phyloP scores from a whole-genome alignment of 2,888 invertebrate genomes.

The Perdita meconis region DNA sequence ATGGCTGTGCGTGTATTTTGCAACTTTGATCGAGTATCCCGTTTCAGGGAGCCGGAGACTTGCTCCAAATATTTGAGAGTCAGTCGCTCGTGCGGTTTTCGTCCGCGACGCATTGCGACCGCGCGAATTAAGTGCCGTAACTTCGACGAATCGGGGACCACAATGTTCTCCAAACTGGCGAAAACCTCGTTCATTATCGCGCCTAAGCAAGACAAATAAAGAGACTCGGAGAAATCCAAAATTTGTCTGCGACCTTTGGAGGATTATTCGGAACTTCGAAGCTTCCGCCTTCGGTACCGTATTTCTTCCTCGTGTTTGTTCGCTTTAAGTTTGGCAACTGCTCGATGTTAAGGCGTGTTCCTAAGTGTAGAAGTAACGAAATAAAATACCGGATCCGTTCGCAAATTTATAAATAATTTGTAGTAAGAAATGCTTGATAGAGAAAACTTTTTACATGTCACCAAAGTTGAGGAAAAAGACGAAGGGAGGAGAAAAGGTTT shows the following conservation, averaged over 20 bases:
- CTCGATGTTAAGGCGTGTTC: too few relatives aligned
- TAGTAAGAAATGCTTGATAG: too few relatives aligned
- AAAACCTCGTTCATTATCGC: not conserved
- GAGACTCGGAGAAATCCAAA: constrained; percentile 5
- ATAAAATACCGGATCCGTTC: too few relatives aligned
- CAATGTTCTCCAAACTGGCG: constrained; percentile 16
- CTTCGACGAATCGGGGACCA: constrained; percentile 11
- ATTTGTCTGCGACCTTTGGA: not conserved
- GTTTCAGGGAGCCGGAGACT: constrained; percentile 34
- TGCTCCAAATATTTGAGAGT: constrained; percentile 66
- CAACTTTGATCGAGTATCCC: constrained; percentile 59
- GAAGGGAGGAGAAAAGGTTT: not conserved
- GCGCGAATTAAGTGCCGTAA: constrained; percentile 29
- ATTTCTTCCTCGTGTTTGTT: not conserved
- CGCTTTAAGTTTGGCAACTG: not conserved
- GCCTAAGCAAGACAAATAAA: constrained; percentile 10
- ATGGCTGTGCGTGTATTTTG: constrained; percentile 40
- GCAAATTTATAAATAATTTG: too few relatives aligned
- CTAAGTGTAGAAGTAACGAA: too few relatives aligned
- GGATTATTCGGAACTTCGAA: constrained; percentile 6
- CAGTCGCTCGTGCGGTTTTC: constrained; percentile 36
- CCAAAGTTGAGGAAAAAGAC: not conserved
- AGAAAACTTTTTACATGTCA: too few relatives aligned
- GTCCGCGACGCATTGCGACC: constrained; percentile 51
- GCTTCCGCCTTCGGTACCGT: not conserved